Evolutionary conservation across 1,140 invertebrate species (phyloP).

Genomic region (Drosophila suzukii): DNA sequence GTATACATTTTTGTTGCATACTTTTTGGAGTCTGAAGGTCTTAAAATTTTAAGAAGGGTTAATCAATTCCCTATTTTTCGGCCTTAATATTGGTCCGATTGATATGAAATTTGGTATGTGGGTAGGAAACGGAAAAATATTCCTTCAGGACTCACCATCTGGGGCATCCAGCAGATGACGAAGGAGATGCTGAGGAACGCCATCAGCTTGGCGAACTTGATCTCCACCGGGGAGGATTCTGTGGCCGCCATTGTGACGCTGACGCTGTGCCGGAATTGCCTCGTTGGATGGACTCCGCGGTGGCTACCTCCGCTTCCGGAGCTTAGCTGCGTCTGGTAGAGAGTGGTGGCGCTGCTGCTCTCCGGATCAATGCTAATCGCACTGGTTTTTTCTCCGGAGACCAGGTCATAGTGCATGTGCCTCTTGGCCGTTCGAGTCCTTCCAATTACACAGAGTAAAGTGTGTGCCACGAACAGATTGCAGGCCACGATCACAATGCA

Average conservation of each 20-base stretch:
- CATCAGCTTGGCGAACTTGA: conserved; percentile 93
- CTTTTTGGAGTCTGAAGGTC: too few relatives aligned
- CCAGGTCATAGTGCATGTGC: conserved; percentile 77
- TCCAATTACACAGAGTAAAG: conserved; percentile 88
- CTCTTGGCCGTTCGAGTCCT: conserved; percentile 70
- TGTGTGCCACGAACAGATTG: conserved; percentile 91
- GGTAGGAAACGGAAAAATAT: background rate
- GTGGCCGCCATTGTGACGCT: conserved; percentile 83
- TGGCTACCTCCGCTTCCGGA: conserved; percentile 43
- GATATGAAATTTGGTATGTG: background rate
- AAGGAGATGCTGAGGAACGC: conserved; percentile 92
- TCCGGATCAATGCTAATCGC: conserved; percentile 64
- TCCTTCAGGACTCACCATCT: conserved; percentile 89
- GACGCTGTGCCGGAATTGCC: conserved; percentile 72
- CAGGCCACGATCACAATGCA: conserved; percentile 92
- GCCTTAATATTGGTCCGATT: background rate
- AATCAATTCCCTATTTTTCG: too few relatives aligned
- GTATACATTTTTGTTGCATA: too few relatives aligned
- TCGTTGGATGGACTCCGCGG: conserved; percentile 49
- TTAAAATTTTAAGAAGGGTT: too few relatives aligned
- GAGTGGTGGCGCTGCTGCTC: conserved; percentile 73
- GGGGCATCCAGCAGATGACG: conserved; percentile 93
- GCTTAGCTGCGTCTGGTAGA: conserved; percentile 68
- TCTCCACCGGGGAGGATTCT: conserved; percentile 89
- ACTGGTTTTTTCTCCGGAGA: conserved; percentile 68